These are phyloP conservation scores for Philopotamus ludificatus DNA, from an alignment of 1,140 invertebrate genomes.

Conservation along the genomic window DNA sequence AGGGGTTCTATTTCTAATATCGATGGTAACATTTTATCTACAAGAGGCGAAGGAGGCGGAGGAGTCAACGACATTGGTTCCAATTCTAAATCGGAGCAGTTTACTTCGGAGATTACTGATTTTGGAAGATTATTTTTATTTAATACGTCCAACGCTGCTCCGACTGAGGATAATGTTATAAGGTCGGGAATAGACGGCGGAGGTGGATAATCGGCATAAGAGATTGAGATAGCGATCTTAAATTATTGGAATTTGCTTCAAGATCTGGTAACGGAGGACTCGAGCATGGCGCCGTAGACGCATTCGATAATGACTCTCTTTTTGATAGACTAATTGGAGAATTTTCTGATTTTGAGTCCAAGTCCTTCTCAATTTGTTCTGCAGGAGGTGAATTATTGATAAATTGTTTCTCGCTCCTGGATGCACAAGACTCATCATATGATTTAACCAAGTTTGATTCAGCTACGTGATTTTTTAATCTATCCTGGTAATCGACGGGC, in stretches of 20 bases:
- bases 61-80: slow-evolving; percentile 4
- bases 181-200: slow-evolving; percentile 10
- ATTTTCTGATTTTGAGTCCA: background rate
- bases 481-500: background rate
- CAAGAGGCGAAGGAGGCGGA: slow-evolving; percentile 14
- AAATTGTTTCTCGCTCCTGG: slow-evolving; percentile 24
- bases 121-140: no score
- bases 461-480: background rate
- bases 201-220: slow-evolving; percentile 21
- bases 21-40: background rate
- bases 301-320: no score
- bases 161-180: background rate
- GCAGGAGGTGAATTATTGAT: background rate
- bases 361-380: background rate
- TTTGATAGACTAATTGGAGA: background rate
- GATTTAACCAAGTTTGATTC: slow-evolving; percentile 30
- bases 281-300: background rate
- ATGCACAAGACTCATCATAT: slow-evolving; percentile 37
- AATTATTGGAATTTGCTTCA: slow-evolving; percentile 13
- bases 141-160: no score
- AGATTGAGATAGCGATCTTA: slow-evolving; percentile 18
- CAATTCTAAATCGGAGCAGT: slow-evolving; percentile 4
- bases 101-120: no score
- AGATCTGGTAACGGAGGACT: slow-evolving; percentile 14
- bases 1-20: background rate